phyloP scores from a whole-genome alignment of 2,797 vertebrate genomes.

The Chloroceryle amazona region DNA sequence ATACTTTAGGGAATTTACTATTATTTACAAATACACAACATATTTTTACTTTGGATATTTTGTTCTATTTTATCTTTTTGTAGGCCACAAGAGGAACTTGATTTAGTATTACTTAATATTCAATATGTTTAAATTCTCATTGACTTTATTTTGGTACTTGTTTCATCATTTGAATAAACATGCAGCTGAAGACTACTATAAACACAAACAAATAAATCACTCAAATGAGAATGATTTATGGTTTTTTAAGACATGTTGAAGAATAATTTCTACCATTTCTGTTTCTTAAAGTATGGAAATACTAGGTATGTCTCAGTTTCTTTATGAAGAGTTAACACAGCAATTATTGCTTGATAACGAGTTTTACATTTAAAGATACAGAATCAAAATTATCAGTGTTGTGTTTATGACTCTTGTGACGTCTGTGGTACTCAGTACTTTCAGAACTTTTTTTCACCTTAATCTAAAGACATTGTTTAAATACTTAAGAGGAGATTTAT shows the following conservation, averaged over 20 bases:
- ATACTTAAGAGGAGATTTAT: background rate
- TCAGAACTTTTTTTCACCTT: background rate
- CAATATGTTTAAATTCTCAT: background rate
- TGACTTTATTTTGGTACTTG: background rate
- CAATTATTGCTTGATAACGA: background rate
- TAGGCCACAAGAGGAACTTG: background rate
- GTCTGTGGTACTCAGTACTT: background rate
- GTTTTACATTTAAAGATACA: background rate
- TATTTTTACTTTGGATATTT: background rate
- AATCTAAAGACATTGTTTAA: background rate
- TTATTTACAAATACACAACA: background rate
- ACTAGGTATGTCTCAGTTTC: background rate
- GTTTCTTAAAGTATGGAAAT: background rate
- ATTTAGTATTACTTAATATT: background rate
- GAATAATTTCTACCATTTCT: background rate
- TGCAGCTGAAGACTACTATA: background rate
- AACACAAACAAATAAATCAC: background rate
- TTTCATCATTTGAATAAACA: background rate
- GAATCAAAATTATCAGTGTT: background rate
- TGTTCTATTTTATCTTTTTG: background rate
- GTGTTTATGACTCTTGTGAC: background rate
- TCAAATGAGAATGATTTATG: background rate
- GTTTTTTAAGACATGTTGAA: background rate
- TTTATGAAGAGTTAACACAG: background rate
- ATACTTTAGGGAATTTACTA: background rate